Evolutionary conservation across 2,888 invertebrate species (phyloP).

Genomic region (Xanthia icteritia): DNA sequence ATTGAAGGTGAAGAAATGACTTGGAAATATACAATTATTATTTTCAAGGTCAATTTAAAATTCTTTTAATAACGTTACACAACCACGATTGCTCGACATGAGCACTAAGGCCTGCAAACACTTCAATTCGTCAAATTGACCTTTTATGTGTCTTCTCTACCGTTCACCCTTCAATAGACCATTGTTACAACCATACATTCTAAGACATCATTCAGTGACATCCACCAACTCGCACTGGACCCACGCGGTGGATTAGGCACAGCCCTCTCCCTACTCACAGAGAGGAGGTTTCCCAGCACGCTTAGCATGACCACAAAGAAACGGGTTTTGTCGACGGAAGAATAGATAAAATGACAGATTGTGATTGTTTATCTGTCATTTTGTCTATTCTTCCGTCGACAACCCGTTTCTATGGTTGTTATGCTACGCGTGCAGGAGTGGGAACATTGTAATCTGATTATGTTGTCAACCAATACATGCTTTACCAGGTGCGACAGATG

Average conservation of each 20-base stretch:
- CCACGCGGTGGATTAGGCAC: background rate
- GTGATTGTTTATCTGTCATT: too few species aligned
- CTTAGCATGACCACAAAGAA: too few species aligned
- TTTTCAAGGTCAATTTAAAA: background rate
- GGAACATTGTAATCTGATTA: background rate
- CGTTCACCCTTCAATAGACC: background rate
- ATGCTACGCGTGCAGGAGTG: background rate
- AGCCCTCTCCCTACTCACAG: too few species aligned
- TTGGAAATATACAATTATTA: background rate
- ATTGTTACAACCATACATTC: background rate
- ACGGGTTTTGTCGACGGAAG: too few species aligned
- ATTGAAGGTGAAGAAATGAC: constrained; percentile 5
- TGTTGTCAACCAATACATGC: background rate
- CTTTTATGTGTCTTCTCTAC: background rate
- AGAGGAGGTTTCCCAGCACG: too few species aligned
- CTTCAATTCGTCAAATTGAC: background rate
- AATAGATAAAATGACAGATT: too few species aligned
- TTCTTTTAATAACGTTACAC: background rate
- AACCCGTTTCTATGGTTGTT: too few species aligned
- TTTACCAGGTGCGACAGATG: constrained; percentile 94
- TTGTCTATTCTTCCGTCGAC: too few species aligned
- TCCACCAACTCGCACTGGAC: background rate
- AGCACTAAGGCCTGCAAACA: background rate
- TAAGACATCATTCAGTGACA: background rate
- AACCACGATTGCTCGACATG: background rate